Evolutionary conservation across 2,113 vertebrate species (phyloP), one percentile per base, ranked within the genome.

Genomic region (Fulica atra): DNA sequence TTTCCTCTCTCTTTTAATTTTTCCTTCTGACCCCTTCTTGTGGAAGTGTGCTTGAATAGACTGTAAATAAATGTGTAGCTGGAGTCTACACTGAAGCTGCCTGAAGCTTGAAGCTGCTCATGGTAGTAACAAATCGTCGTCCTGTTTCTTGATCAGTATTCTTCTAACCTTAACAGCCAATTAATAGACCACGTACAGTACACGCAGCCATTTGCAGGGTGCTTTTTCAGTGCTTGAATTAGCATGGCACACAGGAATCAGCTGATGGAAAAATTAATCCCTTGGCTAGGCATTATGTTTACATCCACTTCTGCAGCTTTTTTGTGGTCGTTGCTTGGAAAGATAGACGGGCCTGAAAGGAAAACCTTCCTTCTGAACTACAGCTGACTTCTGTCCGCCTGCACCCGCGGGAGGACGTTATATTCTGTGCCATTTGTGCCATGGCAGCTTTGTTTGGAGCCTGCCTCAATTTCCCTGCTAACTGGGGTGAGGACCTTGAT

Each of bases 141-240:
- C 81, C 59, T 80, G 3, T 84, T 89, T 60, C 40, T 71, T 83
- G 78, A 60, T 88, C 72, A 85, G n/a, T 56, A 82, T 74, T 82
- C 40, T 71, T 95, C 56, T 88, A 74, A 89, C 48, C 28, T 91
- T 89, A 90, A 51, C 82, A 91, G 48, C 40, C 54, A 83, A 81
- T 89, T 95, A 93, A 81, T 33, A 88, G 57, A 53, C 29, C 28
- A 50, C 48, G 86, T 48, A 59, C 21, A 35, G 40, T 33, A 86
- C 12, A 61, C 9, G 10, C 60, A 59, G 38, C n/a, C 59, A 28
- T 74, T 59, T 87, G 16, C 61, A 53, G 76, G 60, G 88, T 92
- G 31, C 29, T 36, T 78, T 90, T 76, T 38, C 13, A 10, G 10
- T 46, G 21, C 9, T 59, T 86, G 53, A 42, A 73, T 73, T 83